Evolutionary conservation across 1,140 invertebrate species (phyloP).

Genomic region (Lucilia cuprina): DNA sequence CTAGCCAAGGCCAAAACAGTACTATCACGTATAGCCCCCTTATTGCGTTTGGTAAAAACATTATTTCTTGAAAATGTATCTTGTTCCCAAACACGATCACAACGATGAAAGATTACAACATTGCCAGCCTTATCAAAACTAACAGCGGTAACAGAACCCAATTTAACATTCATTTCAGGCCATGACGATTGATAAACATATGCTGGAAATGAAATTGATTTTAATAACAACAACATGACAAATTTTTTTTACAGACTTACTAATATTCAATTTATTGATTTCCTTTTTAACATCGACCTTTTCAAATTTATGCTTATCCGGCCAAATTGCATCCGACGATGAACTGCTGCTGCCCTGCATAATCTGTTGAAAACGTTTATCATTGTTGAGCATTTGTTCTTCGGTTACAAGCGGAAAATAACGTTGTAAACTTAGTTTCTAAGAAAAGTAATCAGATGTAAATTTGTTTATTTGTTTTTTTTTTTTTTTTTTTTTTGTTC

Average conservation of each 20-base stretch:
- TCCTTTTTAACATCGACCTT: slow-evolving; percentile 51
- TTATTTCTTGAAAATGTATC: slow-evolving; percentile 72
- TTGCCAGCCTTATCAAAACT: slow-evolving; percentile 76
- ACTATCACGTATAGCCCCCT: slow-evolving; percentile 75
- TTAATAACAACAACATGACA: slow-evolving; percentile 4
- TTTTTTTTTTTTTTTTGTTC: neutral
- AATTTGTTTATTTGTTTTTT: neutral
- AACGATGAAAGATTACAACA: slow-evolving; percentile 86
- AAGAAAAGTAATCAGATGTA: neutral
- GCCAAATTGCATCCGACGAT: slow-evolving; percentile 46
- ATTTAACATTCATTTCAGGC: slow-evolving; percentile 64
- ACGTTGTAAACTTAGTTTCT: slow-evolving; percentile 30
- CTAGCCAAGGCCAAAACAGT: slow-evolving; percentile 80
- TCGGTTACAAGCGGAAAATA: slow-evolving; percentile 32
- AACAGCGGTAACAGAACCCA: slow-evolving; percentile 84
- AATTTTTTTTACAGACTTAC: slow-evolving; percentile 42
- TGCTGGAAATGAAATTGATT: slow-evolving; percentile 38
- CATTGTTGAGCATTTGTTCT: slow-evolving; percentile 32
- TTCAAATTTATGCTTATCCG: slow-evolving; percentile 45
- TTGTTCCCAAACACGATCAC: slow-evolving; percentile 73
- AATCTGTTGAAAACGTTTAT: slow-evolving; percentile 52
- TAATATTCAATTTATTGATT: slow-evolving; percentile 54
- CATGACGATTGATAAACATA: slow-evolving; percentile 63
- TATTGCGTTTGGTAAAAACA: slow-evolving; percentile 67
- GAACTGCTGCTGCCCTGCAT: slow-evolving; percentile 49